These are phyloP conservation scores for Patella depressa DNA, from an alignment of 2,888 invertebrate genomes.

Conservation along the genomic window DNA sequence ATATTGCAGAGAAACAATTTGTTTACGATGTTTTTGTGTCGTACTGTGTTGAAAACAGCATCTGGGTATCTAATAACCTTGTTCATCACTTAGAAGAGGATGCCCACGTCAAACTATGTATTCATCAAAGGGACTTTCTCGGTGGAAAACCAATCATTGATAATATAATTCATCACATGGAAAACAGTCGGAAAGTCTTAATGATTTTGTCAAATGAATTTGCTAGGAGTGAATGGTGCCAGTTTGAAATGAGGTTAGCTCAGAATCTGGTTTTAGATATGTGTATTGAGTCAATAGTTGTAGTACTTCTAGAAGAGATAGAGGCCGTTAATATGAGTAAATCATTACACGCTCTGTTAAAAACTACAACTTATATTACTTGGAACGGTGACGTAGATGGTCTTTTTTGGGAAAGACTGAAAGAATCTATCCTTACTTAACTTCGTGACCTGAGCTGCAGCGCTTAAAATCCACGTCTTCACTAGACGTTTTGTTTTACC, in stretches of 20 bases:
- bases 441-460: no score
- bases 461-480: no score
- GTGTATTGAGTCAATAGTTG: conserved; percentile 77
- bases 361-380: no score
- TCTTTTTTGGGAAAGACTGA: no score
- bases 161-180: conserved; percentile 81
- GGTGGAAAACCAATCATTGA: conserved; percentile 80
- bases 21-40: conserved; percentile 81
- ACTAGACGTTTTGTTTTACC: no score
- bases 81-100: conserved; percentile 78
- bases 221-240: conserved; percentile 81
- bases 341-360: conserved; percentile 69
- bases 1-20: neutral
- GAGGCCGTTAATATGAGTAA: conserved; percentile 77
- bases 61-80: conserved; percentile 78
- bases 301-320: conserved; percentile 79
- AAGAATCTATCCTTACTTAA: no score
- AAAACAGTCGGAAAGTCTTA: conserved; percentile 78
- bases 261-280: conserved; percentile 74
- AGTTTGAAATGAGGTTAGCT: conserved; percentile 81
- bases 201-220: conserved; percentile 78
- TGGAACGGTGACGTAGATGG: no score
- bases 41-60: conserved; percentile 78
- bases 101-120: conserved; percentile 73
- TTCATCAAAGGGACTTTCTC: conserved; percentile 82